phyloP scores from a whole-genome alignment of 2,888 invertebrate genomes.

The Syrphus vitripennis region DNA sequence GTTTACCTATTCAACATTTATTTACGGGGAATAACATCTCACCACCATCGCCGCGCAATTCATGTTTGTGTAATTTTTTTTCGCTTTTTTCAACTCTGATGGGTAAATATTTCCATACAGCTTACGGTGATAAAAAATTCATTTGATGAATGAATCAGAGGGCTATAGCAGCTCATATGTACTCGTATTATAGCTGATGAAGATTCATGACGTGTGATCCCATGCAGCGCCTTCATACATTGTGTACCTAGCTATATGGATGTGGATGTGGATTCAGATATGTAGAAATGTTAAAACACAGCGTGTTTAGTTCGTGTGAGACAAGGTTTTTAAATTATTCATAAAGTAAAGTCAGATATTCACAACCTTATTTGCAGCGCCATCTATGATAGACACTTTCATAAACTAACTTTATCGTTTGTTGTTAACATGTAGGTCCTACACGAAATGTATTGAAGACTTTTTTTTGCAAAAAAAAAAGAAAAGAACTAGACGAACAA shows the following conservation, averaged over 20 bases:
- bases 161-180: neutral
- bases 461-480: slow-evolving; percentile 5
- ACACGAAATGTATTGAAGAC: slow-evolving; percentile 13
- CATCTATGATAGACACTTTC: slow-evolving; percentile 16
- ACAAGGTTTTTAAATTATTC: slow-evolving; percentile 49
- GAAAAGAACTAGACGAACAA: neutral
- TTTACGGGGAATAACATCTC: slow-evolving; percentile 26
- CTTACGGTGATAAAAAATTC: slow-evolving; percentile 54
- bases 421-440: neutral
- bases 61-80: slow-evolving; percentile 41
- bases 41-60: slow-evolving; percentile 6
- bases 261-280: neutral
- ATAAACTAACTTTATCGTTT: slow-evolving; percentile 7
- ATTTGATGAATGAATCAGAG: slow-evolving; percentile 67
- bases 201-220: slow-evolving; percentile 5
- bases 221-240: slow-evolving; percentile 16
- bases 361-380: neutral
- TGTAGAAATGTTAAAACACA: neutral
- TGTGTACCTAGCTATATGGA: no score
- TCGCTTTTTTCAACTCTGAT: neutral
- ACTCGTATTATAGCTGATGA: no score
- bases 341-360: neutral
- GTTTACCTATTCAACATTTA: slow-evolving; percentile 17
- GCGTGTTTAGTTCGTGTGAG: slow-evolving; percentile 20
- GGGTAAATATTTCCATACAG: slow-evolving; percentile 45